Conservation (phyloP, 2,888 invertebrate species). For the Drosophila antonietae region DNA sequence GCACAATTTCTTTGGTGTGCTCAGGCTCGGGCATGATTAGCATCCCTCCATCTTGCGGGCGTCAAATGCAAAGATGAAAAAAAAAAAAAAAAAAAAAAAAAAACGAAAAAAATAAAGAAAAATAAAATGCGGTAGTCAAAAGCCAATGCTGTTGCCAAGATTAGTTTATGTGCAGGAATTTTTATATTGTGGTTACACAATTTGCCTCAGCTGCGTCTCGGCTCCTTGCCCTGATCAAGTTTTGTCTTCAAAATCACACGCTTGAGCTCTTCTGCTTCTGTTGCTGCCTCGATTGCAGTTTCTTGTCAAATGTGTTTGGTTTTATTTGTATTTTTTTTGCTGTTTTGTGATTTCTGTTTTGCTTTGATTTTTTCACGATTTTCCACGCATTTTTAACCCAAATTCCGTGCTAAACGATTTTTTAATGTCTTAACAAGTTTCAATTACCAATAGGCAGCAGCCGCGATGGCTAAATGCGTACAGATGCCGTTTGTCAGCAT, state of each 20-base stretch:
- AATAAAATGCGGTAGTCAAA: constrained; percentile 67
- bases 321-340: constrained; percentile 1
- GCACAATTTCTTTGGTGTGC: constrained; percentile 69
- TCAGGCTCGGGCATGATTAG: constrained; percentile 55
- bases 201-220: constrained; percentile 48
- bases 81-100: background rate
- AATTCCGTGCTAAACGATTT: constrained; percentile 78
- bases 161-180: constrained; percentile 80
- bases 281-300: constrained; percentile 26
- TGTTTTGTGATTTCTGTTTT: constrained; percentile 13
- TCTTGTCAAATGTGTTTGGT: constrained; percentile 24
- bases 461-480: constrained; percentile 51
- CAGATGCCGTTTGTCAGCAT: constrained; percentile 59
- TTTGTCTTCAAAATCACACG: constrained; percentile 61
- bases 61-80: constrained; percentile 39
- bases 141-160: constrained; percentile 52
- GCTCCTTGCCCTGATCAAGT: constrained; percentile 27
- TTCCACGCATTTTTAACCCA: constrained; percentile 80
- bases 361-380: constrained; percentile 68
- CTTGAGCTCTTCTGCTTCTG: constrained; percentile 56
- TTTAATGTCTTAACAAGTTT: constrained; percentile 80
- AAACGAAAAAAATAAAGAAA: background rate
- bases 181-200: constrained; percentile 78
- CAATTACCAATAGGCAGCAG: constrained; percentile 70
- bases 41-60: constrained; percentile 45